Conservation (phyloP, 2,888 invertebrate species). For the Prosopocoilus inquinatus region DNA sequence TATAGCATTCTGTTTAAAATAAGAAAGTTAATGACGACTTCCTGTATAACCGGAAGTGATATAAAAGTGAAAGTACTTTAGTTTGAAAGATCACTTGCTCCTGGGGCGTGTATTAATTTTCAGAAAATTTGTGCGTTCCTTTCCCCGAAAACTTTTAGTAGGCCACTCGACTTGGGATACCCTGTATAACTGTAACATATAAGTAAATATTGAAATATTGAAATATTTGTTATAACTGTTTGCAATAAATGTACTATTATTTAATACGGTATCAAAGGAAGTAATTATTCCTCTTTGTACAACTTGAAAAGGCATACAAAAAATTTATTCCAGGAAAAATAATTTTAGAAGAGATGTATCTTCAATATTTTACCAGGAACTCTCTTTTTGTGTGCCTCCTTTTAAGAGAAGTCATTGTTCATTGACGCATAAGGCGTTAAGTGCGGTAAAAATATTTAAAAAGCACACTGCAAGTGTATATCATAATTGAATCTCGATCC, state of each 20-base stretch:
- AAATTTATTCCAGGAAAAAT: neutral
- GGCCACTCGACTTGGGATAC: no score
- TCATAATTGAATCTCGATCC: conserved; percentile 13
- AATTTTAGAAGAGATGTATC: neutral
- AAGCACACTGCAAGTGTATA: conserved; percentile 1
- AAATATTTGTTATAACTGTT: no score
- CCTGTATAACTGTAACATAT: no score
- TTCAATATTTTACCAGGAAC: neutral
- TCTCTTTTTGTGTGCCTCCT: neutral
- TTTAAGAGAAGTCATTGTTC: neutral
- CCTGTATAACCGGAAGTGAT: no score
- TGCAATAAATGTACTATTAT: neutral
- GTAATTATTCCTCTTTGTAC: neutral
- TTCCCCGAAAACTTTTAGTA: no score
- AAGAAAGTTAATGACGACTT: no score
- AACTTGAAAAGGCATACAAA: neutral
- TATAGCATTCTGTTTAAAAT: no score
- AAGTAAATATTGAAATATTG: no score
- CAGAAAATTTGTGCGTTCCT: no score
- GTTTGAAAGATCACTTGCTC: no score
- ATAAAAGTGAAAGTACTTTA: no score
- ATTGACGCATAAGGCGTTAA: neutral
- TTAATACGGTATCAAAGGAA: neutral
- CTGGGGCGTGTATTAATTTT: no score
- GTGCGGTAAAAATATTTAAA: neutral